Evolutionary conservation across 2,113 vertebrate species (phyloP), one percentile per base, ranked within the genome.

Genomic region (Phrynocephalus versicolor): DNA sequence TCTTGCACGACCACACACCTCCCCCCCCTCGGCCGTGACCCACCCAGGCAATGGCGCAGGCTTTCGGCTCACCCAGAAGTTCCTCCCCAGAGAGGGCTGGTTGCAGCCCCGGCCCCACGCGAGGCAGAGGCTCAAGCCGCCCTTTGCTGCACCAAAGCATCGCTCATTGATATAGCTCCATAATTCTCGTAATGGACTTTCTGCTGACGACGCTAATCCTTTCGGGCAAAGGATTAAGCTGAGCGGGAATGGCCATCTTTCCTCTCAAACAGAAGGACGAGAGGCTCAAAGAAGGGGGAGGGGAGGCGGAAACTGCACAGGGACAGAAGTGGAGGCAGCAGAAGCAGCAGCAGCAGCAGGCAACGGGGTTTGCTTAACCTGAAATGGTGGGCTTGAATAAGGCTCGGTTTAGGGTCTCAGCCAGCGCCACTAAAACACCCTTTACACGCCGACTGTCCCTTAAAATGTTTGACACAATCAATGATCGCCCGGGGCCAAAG

Each of bases 181-280:
- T 91, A 90, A 95, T 94, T 94, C 92, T 37, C 93, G 0, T 57
- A 0, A 65, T 67, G 91, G 93, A 95, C 94, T 94, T 86, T 81
- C 85, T 73, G 79, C 72, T 27, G 27, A 57, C 67, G 79, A 74
- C 71, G 79, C 41, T 92, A 95, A 92, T 79, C 94, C 91, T 92
- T 88, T 87, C 72, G 90, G 90, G 89, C 87, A 91, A 67, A 2
- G 89, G 92, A 94, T 94, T 92, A 95, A 92, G 91, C 92, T 88
- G 78, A 33, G 80, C 72, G 82, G 92, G 90, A 91, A 85, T 35
- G 89, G 41, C 87, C 82, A 78, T 65, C 84, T 78, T 83, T 84
- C 76, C 87, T 88, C 74, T 8, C 2, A 9, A 58, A 81, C 0
- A 5, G 25, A 35, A 27, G 1, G 39, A 41, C 1, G 84, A 83